A percentile compares a stretch with the other conserved stretches of the same genome.
Evolutionary conservation across 2,113 vertebrate species (phyloP).

Genomic region (Tautogolabrus adspersus): DNA sequence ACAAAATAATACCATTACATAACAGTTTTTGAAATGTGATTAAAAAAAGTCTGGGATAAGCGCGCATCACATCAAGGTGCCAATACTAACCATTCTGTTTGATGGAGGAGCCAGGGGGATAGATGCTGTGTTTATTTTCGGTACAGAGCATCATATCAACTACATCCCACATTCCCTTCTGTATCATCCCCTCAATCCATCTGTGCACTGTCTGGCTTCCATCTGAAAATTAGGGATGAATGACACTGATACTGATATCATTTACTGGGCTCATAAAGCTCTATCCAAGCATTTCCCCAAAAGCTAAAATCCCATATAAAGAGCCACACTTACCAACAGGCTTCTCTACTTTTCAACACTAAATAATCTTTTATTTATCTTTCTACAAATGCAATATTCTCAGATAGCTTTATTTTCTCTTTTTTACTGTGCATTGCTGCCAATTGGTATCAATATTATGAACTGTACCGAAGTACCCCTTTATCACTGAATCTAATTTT

Average conservation of each 20-base stretch:
- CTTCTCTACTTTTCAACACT: slow-evolving; percentile 31
- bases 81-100: slow-evolving; percentile 16
- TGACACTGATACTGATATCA: slow-evolving; percentile 39
- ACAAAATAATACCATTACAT: slow-evolving; percentile 60
- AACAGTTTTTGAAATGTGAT: slow-evolving; percentile 36
- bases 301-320: slow-evolving; percentile 23
- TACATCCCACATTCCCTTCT: slow-evolving; percentile 24
- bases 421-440: slow-evolving; percentile 13
- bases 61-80: slow-evolving; percentile 16
- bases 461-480: background rate
- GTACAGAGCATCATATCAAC: slow-evolving; percentile 27
- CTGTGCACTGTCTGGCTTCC: slow-evolving; percentile 12
- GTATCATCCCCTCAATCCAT: slow-evolving; percentile 18
- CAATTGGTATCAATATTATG: background rate
- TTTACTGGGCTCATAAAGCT: slow-evolving; percentile 23
- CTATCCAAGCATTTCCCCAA: slow-evolving; percentile 4
- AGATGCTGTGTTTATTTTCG: slow-evolving; percentile 22
- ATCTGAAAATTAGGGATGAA: slow-evolving; percentile 32
- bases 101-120: background rate
- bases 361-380: slow-evolving; percentile 19
- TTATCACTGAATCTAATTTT: background rate
- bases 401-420: background rate
- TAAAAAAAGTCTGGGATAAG: slow-evolving; percentile 39
- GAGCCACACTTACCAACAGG: slow-evolving; percentile 16
- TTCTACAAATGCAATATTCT: background rate